Percentiles rank a stretch among this genome's conserved stretches.
Conservation (phyloP, 2,888 invertebrate genomes). For the Scaptomyza tumidula region DNA sequence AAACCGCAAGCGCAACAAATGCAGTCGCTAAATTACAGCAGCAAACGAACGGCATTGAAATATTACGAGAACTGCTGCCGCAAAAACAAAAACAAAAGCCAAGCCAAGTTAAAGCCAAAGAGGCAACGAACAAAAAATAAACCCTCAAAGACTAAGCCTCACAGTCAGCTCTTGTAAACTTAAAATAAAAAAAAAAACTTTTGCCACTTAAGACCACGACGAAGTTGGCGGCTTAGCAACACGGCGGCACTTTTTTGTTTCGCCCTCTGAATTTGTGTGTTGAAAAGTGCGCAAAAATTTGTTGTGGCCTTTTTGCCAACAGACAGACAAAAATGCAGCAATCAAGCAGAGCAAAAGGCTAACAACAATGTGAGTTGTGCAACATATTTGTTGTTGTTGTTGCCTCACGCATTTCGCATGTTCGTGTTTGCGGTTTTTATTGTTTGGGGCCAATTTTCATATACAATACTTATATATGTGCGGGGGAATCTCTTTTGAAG, state of each 20-base stretch:
- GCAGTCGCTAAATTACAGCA: slow-evolving; percentile 69
- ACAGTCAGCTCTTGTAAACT: slow-evolving; percentile 22
- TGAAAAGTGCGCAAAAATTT: slow-evolving; percentile 70
- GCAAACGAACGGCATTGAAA: slow-evolving; percentile 51
- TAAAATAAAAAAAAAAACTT: slow-evolving; percentile 25
- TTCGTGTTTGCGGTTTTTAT: slow-evolving; percentile 16
- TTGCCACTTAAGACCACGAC: slow-evolving; percentile 68
- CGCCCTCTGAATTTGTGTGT: slow-evolving; percentile 5
- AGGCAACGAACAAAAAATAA: slow-evolving; percentile 5
- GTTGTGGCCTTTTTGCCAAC: slow-evolving; percentile 66
- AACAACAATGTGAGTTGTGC: slow-evolving; percentile 56
- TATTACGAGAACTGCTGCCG: slow-evolving; percentile 33
- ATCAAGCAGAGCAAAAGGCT: neutral
- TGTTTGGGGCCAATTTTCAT: slow-evolving; percentile 22
- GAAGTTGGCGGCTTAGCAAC: slow-evolving; percentile 52
- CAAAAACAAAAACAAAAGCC: slow-evolving; percentile 18
- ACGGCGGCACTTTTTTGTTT: slow-evolving; percentile 60
- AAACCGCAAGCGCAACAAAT: slow-evolving; percentile 74
- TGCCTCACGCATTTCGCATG: slow-evolving; percentile 41
- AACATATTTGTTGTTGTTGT: slow-evolving; percentile 34
- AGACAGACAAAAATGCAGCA: slow-evolving; percentile 20
- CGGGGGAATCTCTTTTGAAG: slow-evolving; percentile 12
- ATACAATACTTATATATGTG: neutral
- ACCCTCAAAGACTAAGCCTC: slow-evolving; percentile 27
- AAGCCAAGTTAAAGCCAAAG: slow-evolving; percentile 24